Base-by-base conservation (phyloP, 2,113 vertebrate species). In the Pimephales promelas region DNA sequence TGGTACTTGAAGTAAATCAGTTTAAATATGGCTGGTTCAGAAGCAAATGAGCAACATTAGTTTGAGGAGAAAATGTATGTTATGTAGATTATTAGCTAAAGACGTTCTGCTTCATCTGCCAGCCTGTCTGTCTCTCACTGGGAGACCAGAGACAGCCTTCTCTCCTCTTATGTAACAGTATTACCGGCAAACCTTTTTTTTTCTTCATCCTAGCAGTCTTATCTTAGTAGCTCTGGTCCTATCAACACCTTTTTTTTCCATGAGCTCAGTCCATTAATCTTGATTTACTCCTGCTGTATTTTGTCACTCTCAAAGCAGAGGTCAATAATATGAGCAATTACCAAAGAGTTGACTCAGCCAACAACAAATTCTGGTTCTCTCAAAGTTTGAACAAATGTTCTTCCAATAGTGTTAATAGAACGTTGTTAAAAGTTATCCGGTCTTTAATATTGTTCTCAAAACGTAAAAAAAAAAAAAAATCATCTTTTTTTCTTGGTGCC, bases 41-140 rank as follows among this genome's bases (percentile, higher is more conserved):
- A 28, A 26, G 49, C 14, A 61, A 78, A 61, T 45, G 76, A 62
- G 59, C 57, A 20, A 24, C 40, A 66, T 66, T 64, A 22, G 59
- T 66, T 62, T 49, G 59, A 18, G 59, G 24, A 66, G n/a, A 79
- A 79, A 66, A 28, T 66, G 16, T 66, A 26, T 64, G 59, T 22
- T 18, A 79, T 22, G 9, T n/a, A 64, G 59, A 64, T 79, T 66
- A 79, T 31, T 79, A 49, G 43, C 57, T 66, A 26, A 43, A 79
- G 59, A 28, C 61, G 24, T 64, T 79, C 59, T 66, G 77, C 40
- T 66, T 47, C 24, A 61, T 79, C 57, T 79, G 57, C 56, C 36
- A 81, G 68, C 83, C 83, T 74, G 85, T 80, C 83, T 87, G 80
- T 84, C 78, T 87, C 88, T 90, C 84, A 81, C 83, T 61, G 79